Percentiles rank a stretch among this genome's conserved stretches.
Conservation (phyloP, 1,140 invertebrate genomes). For the Zaprionus ghesquierei region DNA sequence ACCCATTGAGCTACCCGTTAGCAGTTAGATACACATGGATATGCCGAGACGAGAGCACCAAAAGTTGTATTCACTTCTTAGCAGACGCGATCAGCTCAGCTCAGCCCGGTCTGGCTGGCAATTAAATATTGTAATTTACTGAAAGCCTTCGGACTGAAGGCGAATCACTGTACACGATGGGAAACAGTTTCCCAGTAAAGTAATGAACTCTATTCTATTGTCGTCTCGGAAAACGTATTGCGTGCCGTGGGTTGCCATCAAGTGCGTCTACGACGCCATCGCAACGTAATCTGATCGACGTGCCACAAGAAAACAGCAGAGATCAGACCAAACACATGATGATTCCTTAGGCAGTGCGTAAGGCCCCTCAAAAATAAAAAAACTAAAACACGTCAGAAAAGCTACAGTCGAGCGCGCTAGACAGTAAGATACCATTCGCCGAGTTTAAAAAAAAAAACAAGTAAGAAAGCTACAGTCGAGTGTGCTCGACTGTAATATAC, state of each 20-base stretch:
- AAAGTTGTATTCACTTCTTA: conserved; percentile 36
- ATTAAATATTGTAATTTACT: conserved; percentile 73
- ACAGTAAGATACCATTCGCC: too few relatives aligned
- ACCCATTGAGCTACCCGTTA: not conserved
- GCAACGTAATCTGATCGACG: conserved; percentile 9
- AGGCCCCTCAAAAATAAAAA: not conserved
- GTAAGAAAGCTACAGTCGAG: too few relatives aligned
- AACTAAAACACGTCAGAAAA: too few relatives aligned
- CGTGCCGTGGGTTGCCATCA: not conserved
- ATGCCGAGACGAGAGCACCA: conserved; percentile 9
- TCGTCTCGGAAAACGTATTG: conserved; percentile 15
- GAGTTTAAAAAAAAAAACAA: not conserved
- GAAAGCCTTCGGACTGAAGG: conserved; percentile 66
- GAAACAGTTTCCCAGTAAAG: conserved; percentile 37
- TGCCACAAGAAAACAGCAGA: not conserved
- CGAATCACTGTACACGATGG: conserved; percentile 41
- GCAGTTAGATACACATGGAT: not conserved
- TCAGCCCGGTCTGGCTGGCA: conserved; percentile 43
- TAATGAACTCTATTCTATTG: conserved; percentile 25
- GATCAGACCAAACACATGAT: not conserved
- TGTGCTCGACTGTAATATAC: too few relatives aligned
- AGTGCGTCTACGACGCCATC: not conserved
- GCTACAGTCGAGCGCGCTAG: too few relatives aligned
- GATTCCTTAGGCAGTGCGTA: too few relatives aligned
- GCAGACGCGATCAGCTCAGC: conserved; percentile 34